Conservation (phyloP, 2,888 invertebrate species). For the Phorcus lineatus region DNA sequence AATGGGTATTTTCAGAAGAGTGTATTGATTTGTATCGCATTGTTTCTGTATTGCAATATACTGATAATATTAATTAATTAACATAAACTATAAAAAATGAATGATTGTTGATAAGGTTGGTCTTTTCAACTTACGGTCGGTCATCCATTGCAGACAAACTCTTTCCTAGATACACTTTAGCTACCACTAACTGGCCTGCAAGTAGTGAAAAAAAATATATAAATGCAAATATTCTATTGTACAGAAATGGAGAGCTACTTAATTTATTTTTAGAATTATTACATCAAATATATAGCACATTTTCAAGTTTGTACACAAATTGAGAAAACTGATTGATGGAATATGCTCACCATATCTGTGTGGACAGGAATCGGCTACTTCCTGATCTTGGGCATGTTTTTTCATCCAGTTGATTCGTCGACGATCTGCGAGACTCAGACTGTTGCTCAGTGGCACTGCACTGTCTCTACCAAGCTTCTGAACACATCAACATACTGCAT, state of each 20-base stretch:
- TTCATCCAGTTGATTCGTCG: constrained; percentile 62
- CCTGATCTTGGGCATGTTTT: constrained; percentile 50
- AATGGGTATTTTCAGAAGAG: too few species aligned
- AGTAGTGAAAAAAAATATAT: neutral
- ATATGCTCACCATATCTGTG: constrained; percentile 67
- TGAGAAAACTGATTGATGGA: too few species aligned
- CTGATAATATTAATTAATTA: too few species aligned
- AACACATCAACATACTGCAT: neutral
- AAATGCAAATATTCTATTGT: too few species aligned
- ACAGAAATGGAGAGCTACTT: too few species aligned
- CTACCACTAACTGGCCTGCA: constrained; percentile 70
- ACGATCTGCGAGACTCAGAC: constrained; percentile 72
- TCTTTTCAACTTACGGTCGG: constrained; percentile 55
- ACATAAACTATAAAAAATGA: too few species aligned
- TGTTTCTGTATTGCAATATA: too few species aligned
- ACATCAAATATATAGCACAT: too few species aligned
- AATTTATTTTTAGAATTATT: too few species aligned
- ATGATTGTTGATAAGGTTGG: too few species aligned
- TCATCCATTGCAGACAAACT: constrained; percentile 61
- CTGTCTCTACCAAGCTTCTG: constrained; percentile 70
- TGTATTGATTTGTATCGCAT: too few species aligned
- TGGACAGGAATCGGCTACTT: constrained; percentile 65
- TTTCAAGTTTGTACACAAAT: too few species aligned
- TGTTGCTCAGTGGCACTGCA: constrained; percentile 73
- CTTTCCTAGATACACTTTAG: constrained; percentile 72